These are phyloP conservation scores for Pristionchus arcanus DNA, from an alignment of 2,888 invertebrate genomes.

Conservation along the genomic window DNA sequence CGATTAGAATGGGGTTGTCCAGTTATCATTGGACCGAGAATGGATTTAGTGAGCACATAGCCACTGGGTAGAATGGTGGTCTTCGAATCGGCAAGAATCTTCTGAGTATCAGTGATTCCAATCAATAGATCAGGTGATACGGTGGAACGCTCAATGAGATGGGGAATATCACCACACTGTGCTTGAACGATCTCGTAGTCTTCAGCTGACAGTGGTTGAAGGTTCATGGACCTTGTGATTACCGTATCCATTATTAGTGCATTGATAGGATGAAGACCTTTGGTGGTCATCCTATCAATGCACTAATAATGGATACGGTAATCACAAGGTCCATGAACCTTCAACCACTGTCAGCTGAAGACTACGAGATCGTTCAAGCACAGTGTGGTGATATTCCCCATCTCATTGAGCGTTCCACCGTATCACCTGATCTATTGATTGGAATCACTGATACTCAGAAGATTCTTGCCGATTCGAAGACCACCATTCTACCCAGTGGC, in stretches of 20 bases:
- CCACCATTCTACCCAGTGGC: background rate
- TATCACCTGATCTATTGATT: background rate
- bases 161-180: background rate
- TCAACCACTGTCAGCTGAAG: background rate
- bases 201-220: slow-evolving; percentile 1
- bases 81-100: background rate
- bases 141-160: background rate
- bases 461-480: background rate
- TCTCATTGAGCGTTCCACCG: background rate
- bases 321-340: background rate
- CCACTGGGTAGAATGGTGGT: background rate
- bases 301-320: background rate
- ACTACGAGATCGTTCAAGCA: background rate
- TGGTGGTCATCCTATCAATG: background rate
- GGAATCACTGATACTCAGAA: background rate
- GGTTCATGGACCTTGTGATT: background rate
- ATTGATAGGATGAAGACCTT: background rate
- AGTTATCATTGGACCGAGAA: background rate
- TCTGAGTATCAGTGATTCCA: background rate
- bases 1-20: background rate
- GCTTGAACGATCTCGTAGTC: background rate
- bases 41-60: background rate
- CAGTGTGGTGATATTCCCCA: background rate
- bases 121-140: background rate
- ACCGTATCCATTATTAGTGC: background rate